These are phyloP conservation scores for Macrotus californicus DNA, from an alignment of 2,113 vertebrate genomes.

Conservation along the genomic window DNA sequence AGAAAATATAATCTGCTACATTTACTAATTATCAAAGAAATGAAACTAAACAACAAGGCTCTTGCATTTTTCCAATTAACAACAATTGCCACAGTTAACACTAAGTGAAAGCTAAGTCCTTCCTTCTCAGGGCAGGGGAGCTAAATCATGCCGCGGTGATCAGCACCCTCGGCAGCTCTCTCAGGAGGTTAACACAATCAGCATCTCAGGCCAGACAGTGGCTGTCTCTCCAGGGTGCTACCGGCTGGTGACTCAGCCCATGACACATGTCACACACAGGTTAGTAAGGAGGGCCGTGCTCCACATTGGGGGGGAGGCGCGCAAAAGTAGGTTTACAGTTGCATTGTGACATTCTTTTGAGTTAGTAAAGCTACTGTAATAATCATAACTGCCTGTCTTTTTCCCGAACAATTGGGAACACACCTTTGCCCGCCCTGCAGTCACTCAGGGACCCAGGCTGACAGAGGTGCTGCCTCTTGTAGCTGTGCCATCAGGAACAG, in stretches of 20 bases:
- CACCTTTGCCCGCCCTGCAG: neutral
- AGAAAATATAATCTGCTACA: neutral
- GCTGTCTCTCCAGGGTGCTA: neutral
- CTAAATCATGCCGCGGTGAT: neutral
- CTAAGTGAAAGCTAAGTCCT: neutral
- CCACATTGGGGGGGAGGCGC: neutral
- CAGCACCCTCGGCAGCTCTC: neutral
- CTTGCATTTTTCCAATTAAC: neutral
- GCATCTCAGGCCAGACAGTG: neutral
- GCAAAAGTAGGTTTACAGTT: neutral
- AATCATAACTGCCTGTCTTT: neutral
- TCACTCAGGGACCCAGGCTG: neutral
- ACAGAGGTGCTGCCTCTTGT: too few relatives aligned
- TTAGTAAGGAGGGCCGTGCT: neutral
- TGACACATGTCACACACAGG: neutral
- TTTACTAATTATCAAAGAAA: neutral
- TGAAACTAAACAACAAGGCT: neutral
- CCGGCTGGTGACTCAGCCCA: neutral
- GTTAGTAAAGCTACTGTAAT: neutral
- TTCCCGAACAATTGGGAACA: neutral
- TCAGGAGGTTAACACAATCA: neutral
- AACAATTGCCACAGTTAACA: neutral
- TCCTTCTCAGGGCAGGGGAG: neutral
- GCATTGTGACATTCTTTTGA: neutral
- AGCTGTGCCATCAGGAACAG: neutral